phyloP scores from a whole-genome alignment of 2,113 vertebrate species.

The Daphoenositta chrysoptera region DNA sequence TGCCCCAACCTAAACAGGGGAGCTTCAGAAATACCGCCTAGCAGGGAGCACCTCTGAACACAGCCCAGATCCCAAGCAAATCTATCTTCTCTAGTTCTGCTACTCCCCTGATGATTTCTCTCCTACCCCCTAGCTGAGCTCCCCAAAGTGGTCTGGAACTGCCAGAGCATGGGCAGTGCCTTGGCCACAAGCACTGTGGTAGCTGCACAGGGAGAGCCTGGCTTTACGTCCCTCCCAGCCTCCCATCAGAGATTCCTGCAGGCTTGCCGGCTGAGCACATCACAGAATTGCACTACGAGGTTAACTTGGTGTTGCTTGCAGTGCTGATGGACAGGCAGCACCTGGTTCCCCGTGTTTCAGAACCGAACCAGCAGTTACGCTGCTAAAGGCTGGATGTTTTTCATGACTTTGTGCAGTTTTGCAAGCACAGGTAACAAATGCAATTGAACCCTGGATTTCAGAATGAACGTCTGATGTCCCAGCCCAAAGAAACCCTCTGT shows the following conservation, averaged over 20 bases:
- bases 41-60: background rate
- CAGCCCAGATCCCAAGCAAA: background rate
- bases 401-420: background rate
- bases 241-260: background rate
- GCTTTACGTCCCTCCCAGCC: background rate
- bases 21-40: background rate
- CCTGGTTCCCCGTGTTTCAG: background rate
- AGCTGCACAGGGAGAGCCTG: background rate
- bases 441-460: background rate
- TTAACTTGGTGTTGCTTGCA: background rate
- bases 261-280: background rate
- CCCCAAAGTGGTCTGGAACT: background rate
- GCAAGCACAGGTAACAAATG: accelerated
- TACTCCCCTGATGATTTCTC: background rate
- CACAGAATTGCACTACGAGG: accelerated
- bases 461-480: accelerated
- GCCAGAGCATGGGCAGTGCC: background rate
- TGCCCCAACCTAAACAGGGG: background rate
- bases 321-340: background rate
- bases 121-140: background rate
- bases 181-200: background rate
- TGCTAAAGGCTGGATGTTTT: background rate
- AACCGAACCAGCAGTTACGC: accelerated
- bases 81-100: background rate
- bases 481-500: background rate